These are phyloP conservation scores for Tapera naevia DNA, from an alignment of 2,797 vertebrate genomes.

Conservation along the genomic window DNA sequence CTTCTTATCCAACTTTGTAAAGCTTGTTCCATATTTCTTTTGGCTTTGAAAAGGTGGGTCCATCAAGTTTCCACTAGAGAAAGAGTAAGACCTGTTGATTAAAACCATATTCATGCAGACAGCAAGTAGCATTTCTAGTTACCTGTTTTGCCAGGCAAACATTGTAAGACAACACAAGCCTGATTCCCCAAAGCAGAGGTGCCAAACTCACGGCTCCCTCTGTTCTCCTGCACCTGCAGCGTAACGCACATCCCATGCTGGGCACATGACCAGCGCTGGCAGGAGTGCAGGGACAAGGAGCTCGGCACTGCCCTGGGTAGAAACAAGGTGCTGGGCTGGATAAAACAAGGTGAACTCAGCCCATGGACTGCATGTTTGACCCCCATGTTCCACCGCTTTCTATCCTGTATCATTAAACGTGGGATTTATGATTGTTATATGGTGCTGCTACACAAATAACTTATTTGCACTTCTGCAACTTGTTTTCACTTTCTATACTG, in stretches of 20 bases:
- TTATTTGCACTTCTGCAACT: background rate
- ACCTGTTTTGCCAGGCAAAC: background rate
- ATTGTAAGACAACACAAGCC: background rate
- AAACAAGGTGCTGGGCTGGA: no score
- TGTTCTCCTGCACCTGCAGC: no score
- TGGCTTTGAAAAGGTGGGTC: constrained; percentile 87
- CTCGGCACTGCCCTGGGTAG: no score
- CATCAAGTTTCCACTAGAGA: constrained; percentile 89
- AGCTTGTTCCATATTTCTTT: constrained; percentile 84
- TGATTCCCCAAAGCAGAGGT: background rate
- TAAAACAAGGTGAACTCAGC: no score
- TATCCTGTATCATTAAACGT: background rate
- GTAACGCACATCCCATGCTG: no score
- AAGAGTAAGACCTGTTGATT: constrained; percentile 1
- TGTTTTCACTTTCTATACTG: background rate
- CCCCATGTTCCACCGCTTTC: background rate
- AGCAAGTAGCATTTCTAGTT: background rate
- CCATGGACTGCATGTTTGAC: no score
- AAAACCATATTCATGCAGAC: background rate
- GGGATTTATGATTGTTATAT: background rate
- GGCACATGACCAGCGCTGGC: no score
- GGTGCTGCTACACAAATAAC: background rate
- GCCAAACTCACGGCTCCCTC: no score
- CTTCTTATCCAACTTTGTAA: constrained; percentile 96
- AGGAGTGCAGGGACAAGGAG: no score